Conservation (phyloP, 2,113 vertebrate genomes). For the Hippopotamus amphibius region DNA sequence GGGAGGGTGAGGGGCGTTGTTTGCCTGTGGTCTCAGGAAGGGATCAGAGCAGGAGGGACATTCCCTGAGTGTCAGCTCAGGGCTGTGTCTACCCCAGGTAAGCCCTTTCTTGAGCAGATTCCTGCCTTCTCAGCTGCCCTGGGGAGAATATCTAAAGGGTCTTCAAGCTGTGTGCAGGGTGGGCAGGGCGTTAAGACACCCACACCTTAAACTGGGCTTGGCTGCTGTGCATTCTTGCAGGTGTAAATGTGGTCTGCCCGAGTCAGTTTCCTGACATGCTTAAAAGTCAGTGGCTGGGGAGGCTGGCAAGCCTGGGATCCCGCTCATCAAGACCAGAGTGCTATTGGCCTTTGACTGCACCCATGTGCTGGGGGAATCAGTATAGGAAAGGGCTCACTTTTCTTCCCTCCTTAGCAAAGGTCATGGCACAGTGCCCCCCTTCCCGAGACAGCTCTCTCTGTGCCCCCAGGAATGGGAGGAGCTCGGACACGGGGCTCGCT, state of each 20-base stretch:
- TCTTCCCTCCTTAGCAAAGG: not conserved
- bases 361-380: rapidly evolving
- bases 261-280: not conserved
- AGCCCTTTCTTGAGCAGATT: not conserved
- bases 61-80: not conserved
- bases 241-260: not conserved
- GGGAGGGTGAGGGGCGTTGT: rapidly evolving
- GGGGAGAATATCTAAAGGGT: no score
- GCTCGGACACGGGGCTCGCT: no score
- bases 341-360: not conserved
- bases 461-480: rapidly evolving
- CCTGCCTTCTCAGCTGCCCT: not conserved
- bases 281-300: not conserved
- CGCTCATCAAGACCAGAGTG: rapidly evolving
- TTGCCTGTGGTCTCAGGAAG: not conserved
- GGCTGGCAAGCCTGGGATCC: not conserved
- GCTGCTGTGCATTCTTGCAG: rapidly evolving
- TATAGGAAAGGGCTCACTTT: rapidly evolving
- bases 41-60: rapidly evolving
- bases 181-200: rapidly evolving
- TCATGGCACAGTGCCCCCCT: rapidly evolving
- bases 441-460: not conserved
- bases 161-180: rapidly evolving
- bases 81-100: not conserved
- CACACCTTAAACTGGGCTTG: rapidly evolving